Evolutionary conservation across 37 sponge, comb jelly and placozoan species (phyloP).

Genomic region (Cladorhizidae sp.): DNA sequence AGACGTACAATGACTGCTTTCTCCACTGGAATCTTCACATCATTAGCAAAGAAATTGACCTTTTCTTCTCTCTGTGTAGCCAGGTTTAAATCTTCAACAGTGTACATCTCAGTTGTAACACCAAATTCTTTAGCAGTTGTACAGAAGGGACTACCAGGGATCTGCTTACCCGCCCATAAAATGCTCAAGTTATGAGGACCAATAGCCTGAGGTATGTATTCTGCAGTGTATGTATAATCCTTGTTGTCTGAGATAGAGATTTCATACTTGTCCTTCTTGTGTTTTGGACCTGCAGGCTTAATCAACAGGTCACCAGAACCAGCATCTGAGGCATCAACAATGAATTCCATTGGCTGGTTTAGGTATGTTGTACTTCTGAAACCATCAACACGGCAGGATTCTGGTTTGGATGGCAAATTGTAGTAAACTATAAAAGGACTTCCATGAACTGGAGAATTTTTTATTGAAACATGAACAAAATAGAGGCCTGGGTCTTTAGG

Average conservation of each 20-base stretch:
- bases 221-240: constrained; percentile 41
- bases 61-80: neutral
- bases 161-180: constrained; percentile 34
- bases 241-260: constrained; percentile 26
- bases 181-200: constrained; percentile 61
- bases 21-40: neutral
- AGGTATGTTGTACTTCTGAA: constrained; percentile 22
- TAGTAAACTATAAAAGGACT: constrained; percentile 57
- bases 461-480: constrained; percentile 19
- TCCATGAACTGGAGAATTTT: constrained; percentile 27
- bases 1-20: neutral
- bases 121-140: constrained; percentile 25
- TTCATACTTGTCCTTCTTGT: constrained; percentile 16
- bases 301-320: constrained; percentile 25
- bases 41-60: neutral
- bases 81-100: neutral
- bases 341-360: constrained; percentile 32
- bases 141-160: constrained; percentile 68
- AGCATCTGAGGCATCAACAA: constrained; percentile 32
- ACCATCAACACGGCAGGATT: constrained; percentile 13
- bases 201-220: constrained; percentile 45
- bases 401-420: constrained; percentile 24
- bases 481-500: constrained; percentile 52
- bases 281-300: constrained; percentile 7
- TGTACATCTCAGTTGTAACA: neutral